Conservation (phyloP, 2,113 vertebrate species). For the Crotalus horridus region DNA sequence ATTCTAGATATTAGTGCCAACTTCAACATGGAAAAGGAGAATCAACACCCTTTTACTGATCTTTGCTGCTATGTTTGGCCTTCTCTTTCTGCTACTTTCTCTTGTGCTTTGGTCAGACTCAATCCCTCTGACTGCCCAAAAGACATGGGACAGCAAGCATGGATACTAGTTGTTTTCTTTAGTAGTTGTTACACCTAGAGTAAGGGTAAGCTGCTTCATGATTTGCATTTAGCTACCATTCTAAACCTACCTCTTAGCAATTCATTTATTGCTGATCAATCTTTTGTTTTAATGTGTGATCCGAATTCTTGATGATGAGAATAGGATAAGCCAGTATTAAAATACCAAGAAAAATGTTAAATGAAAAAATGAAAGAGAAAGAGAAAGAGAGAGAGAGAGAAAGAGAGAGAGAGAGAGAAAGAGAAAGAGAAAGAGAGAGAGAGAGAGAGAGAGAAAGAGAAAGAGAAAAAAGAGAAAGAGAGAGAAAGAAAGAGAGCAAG, state of each 20-base stretch:
- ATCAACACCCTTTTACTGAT: background rate
- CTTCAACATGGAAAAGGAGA: background rate
- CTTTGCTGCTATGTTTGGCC: background rate
- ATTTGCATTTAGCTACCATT: background rate
- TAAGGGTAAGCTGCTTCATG: background rate
- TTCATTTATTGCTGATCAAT: background rate
- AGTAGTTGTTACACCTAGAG: background rate
- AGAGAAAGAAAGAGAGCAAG: background rate
- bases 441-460: accelerated
- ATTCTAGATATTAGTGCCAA: background rate
- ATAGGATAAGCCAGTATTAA: background rate
- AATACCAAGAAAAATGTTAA: background rate
- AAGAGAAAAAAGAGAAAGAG: too few species aligned
- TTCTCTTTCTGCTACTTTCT: background rate
- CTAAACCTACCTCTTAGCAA: background rate
- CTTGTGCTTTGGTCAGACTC: background rate
- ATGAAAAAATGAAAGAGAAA: background rate
- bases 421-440: background rate
- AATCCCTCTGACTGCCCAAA: background rate
- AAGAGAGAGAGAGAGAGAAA: too few species aligned
- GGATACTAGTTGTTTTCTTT: background rate
- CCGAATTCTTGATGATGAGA: background rate
- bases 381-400: too few species aligned
- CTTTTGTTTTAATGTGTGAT: background rate
- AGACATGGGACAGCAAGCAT: background rate